Evolutionary conservation across 1,140 invertebrate genomes (phyloP).

Genomic region (Cepaea nemoralis): DNA sequence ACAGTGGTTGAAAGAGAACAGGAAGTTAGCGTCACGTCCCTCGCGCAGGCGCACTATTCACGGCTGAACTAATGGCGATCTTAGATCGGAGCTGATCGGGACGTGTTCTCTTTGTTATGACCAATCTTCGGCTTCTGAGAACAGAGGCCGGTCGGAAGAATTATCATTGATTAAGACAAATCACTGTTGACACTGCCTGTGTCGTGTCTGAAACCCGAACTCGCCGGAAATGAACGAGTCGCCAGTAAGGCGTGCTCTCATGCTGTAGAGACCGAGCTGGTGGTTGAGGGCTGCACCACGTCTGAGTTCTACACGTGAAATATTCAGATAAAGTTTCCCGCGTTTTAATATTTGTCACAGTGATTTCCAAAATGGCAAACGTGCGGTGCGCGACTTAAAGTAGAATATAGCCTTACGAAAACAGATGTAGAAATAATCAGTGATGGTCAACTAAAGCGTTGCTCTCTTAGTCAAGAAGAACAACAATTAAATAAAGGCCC

Average conservation of each 20-base stretch:
- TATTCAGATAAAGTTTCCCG: too few relatives aligned
- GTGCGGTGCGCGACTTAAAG: too few relatives aligned
- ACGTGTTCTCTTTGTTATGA: conserved; percentile 40
- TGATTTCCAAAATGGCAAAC: too few relatives aligned
- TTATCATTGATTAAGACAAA: conserved; percentile 54
- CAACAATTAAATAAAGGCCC: too few relatives aligned
- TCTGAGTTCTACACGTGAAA: too few relatives aligned
- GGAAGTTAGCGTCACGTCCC: conserved; percentile 32
- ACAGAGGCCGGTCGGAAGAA: conserved; percentile 42
- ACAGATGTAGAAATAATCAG: too few relatives aligned
- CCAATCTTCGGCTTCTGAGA: conserved; percentile 33
- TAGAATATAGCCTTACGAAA: too few relatives aligned
- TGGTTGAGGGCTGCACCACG: too few relatives aligned
- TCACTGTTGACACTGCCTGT: conserved; percentile 47
- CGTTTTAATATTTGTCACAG: too few relatives aligned
- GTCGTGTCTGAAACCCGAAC: conserved; percentile 41
- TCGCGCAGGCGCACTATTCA: conserved; percentile 20
- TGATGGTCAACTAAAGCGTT: too few relatives aligned
- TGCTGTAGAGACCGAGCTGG: neutral
- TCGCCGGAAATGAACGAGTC: conserved; percentile 48
- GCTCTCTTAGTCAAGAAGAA: too few relatives aligned
- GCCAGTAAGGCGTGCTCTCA: conserved; percentile 25
- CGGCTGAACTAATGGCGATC: conserved; percentile 23
- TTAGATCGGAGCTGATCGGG: neutral
- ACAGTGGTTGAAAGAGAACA: conserved; percentile 13